A percentile compares a stretch with the other conserved stretches of the same genome.
Evolutionary conservation across 2,797 vertebrate species (phyloP).

Genomic region (Meda fulgida): DNA sequence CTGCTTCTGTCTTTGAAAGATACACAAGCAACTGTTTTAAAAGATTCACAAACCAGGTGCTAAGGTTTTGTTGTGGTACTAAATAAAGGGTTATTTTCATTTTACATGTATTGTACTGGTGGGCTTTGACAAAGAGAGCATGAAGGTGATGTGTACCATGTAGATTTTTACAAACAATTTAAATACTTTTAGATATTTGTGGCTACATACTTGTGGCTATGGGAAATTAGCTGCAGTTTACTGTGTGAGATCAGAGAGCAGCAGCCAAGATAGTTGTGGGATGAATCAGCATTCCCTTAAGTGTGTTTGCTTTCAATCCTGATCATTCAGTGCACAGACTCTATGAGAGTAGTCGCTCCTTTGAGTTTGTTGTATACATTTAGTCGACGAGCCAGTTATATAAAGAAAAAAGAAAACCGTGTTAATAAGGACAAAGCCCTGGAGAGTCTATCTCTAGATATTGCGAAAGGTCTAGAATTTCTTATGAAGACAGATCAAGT

Average conservation of each 20-base stretch:
- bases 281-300: slow-evolving; percentile 20
- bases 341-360: background rate
- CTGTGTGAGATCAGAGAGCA: background rate
- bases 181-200: background rate
- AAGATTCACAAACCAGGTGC: background rate
- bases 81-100: background rate
- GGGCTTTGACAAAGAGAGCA: background rate
- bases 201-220: background rate
- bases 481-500: slow-evolving; percentile 35
- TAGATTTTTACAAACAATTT: background rate
- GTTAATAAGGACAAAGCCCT: slow-evolving; percentile 47
- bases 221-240: slow-evolving; percentile 3
- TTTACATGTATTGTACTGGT: background rate
- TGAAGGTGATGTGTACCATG: background rate
- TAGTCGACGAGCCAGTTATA: slow-evolving; percentile 22
- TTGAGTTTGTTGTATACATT: slow-evolving; percentile 6
- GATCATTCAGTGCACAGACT: slow-evolving; percentile 15
- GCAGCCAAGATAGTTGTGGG: slow-evolving; percentile 15
- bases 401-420: slow-evolving; percentile 14
- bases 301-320: slow-evolving; percentile 26
- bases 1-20: slow-evolving; percentile 1
- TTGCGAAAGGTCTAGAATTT: slow-evolving; percentile 43
- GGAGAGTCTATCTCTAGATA: slow-evolving; percentile 39
- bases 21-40: background rate
- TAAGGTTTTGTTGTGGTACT: background rate